These are phyloP conservation scores for Callosobruchus maculatus DNA, from an alignment of 2,888 invertebrate species.

Conservation along the genomic window DNA sequence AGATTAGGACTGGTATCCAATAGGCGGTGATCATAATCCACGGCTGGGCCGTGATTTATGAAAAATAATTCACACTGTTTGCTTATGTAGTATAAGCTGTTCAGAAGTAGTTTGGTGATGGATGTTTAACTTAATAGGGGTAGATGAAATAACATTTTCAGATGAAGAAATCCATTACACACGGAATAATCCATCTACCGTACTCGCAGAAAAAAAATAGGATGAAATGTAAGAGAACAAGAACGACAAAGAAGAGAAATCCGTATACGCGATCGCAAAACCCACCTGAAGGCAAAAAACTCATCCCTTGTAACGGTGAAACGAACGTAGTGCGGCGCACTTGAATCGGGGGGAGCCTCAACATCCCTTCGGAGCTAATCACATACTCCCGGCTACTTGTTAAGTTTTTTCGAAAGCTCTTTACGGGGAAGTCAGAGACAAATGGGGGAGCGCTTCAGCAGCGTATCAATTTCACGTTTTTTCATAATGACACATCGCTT, in stretches of 20 bases:
- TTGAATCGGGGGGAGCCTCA: background rate
- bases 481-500: background rate
- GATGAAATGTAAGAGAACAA: background rate
- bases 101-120: too few species aligned
- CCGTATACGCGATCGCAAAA: background rate
- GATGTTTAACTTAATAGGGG: too few species aligned
- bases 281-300: background rate
- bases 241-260: background rate
- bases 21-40: too few species aligned
- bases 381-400: constrained; percentile 9
- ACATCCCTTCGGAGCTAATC: constrained; percentile 7
- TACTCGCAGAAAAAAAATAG: background rate
- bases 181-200: too few species aligned
- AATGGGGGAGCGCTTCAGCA: background rate
- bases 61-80: too few species aligned
- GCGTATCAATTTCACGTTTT: background rate
- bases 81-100: too few species aligned
- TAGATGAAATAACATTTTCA: too few species aligned
- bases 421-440: background rate
- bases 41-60: too few species aligned
- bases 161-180: too few species aligned
- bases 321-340: background rate
- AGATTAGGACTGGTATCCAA: too few species aligned
- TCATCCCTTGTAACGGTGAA: background rate
- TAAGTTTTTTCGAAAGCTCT: constrained; percentile 3